These are phyloP conservation scores for Lophura swinhoii DNA, from an alignment of 2,797 vertebrate species.

Conservation along the genomic window DNA sequence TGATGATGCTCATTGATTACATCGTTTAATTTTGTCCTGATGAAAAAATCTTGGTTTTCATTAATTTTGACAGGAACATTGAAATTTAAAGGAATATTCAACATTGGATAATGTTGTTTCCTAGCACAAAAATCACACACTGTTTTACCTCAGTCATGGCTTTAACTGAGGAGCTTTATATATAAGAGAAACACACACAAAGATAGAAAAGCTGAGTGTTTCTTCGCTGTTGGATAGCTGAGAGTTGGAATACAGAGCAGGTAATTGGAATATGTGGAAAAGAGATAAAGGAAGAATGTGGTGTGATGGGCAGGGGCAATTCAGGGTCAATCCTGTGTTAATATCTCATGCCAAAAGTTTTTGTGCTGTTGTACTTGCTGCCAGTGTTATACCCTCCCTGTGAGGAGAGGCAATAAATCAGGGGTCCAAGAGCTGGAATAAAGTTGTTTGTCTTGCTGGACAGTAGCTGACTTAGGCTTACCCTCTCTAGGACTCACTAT, in stretches of 20 bases:
- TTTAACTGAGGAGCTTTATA: slow-evolving; percentile 85
- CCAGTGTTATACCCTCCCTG: slow-evolving; percentile 81
- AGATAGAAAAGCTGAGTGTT: slow-evolving; percentile 61
- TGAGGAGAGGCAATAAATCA: slow-evolving; percentile 74
- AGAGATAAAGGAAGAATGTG: not conserved
- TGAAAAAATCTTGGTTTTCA: slow-evolving; percentile 76
- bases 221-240: slow-evolving; percentile 71
- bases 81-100: slow-evolving; percentile 78
- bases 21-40: slow-evolving; percentile 80
- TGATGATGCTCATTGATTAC: slow-evolving; percentile 81
- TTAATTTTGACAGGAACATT: slow-evolving; percentile 85
- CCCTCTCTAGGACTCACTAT: slow-evolving; percentile 61
- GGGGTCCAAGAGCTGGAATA: slow-evolving; percentile 66
- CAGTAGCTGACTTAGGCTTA: slow-evolving; percentile 64
- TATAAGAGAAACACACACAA: slow-evolving; percentile 72
- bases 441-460: slow-evolving; percentile 66
- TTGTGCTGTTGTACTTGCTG: slow-evolving; percentile 83
- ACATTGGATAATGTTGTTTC: slow-evolving; percentile 83
- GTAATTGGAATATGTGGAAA: slow-evolving; percentile 59
- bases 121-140: slow-evolving; percentile 93
- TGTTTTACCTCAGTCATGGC: slow-evolving; percentile 90
- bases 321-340: slow-evolving; percentile 82
- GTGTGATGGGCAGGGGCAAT: slow-evolving; percentile 71
- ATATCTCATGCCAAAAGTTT: slow-evolving; percentile 86
- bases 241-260: slow-evolving; percentile 63